Percentiles rank a stretch among this genome's conserved stretches.
Conservation (phyloP, 1,140 invertebrate genomes). For the Wiebesia pumilae region DNA sequence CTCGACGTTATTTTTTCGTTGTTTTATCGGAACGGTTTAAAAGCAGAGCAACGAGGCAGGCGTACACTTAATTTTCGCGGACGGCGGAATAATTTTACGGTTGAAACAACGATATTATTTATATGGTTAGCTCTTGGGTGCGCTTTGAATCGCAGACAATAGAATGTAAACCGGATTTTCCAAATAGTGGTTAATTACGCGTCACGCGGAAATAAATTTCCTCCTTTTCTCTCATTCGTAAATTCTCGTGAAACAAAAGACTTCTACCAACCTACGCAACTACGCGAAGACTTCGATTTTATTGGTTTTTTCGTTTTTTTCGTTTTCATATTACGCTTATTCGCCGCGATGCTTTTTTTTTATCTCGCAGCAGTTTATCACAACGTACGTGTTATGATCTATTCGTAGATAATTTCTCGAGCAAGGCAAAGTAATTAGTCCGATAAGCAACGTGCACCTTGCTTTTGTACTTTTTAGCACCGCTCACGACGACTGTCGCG, state of each 20-base stretch:
- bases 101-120: slow-evolving; percentile 30
- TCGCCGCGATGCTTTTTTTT: not conserved
- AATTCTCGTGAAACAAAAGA: slow-evolving; percentile 7
- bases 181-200: not conserved
- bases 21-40: not conserved
- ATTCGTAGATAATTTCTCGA: not conserved
- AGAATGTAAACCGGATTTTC: slow-evolving; percentile 44
- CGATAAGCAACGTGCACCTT: not conserved
- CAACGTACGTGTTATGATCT: not conserved
- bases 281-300: slow-evolving; percentile 24
- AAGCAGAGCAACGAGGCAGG: slow-evolving; percentile 14
- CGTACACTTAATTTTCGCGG: slow-evolving; percentile 28
- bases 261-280: not conserved
- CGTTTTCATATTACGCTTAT: not conserved
- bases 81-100: not conserved
- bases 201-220: slow-evolving; percentile 39
- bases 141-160: not conserved
- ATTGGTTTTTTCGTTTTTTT: not conserved
- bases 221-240: slow-evolving; percentile 9
- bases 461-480: not conserved
- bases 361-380: not conserved
- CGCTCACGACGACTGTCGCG: not conserved
- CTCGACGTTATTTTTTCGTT: not conserved
- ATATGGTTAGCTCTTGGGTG: not conserved
- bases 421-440: not conserved